Conservation (phyloP, 2,797 vertebrate species). For the Lepilemur septentrionalis region DNA sequence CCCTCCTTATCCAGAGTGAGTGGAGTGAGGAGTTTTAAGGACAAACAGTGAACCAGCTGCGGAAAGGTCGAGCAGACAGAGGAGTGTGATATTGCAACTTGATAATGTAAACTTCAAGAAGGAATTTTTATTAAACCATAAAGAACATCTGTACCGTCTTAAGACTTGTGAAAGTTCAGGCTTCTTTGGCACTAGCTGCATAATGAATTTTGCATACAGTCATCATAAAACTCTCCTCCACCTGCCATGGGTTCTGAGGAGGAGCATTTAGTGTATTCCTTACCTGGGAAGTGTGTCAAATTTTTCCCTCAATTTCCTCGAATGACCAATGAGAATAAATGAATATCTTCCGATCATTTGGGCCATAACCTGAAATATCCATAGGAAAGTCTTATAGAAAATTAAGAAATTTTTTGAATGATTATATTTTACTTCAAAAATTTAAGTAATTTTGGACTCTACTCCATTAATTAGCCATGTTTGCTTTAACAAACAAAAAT, state of each 20-base stretch:
- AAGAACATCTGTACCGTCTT: conserved; percentile 70
- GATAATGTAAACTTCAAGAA: conserved; percentile 59
- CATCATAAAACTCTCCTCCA: background rate
- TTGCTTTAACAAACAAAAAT: background rate
- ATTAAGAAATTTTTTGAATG: background rate
- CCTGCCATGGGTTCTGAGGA: background rate
- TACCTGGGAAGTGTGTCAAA: conserved; percentile 4
- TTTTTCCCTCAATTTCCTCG: background rate
- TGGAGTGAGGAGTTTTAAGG: conserved; percentile 61
- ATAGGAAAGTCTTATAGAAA: background rate
- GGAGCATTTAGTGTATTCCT: background rate
- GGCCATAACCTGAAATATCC: background rate
- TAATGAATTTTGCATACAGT: conserved; percentile 61
- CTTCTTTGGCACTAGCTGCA: conserved; percentile 23
- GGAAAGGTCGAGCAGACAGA: conserved; percentile 66
- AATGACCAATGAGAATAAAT: background rate
- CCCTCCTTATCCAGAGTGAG: conserved; percentile 68
- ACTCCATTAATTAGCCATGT: background rate
- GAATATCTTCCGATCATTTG: background rate
- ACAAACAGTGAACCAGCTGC: conserved; percentile 60
- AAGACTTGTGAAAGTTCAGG: conserved; percentile 48
- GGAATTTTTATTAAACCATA: conserved; percentile 68
- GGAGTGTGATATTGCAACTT: conserved; percentile 52
- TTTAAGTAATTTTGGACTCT: background rate
- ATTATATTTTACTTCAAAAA: conserved; percentile 19